Percentiles rank a stretch among this genome's conserved stretches.
Conservation (phyloP, 2,888 invertebrate species). For the Blomia tropicalis region DNA sequence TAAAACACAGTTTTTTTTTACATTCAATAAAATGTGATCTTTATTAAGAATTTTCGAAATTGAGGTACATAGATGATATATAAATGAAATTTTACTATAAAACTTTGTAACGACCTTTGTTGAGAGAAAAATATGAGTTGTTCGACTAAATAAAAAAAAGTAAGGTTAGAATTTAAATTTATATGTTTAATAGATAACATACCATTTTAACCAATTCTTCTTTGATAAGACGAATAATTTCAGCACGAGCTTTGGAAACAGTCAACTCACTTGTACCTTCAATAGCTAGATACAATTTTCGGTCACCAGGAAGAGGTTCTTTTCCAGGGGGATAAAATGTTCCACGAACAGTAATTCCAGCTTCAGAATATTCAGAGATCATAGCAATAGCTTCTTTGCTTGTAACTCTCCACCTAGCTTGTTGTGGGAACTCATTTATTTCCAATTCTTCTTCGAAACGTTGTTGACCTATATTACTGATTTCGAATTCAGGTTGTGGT, state of each 20-base stretch:
- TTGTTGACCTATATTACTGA: constrained; percentile 13
- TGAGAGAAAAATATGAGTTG: background rate
- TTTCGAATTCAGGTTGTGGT: constrained; percentile 31
- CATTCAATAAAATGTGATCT: no score
- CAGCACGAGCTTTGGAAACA: constrained; percentile 85
- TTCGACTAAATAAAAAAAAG: background rate
- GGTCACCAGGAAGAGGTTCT: constrained; percentile 60
- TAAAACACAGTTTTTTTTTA: no score
- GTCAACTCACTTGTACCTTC: constrained; percentile 93
- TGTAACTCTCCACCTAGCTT: constrained; percentile 93
- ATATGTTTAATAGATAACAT: background rate
- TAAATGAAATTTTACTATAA: background rate
- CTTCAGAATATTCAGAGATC: constrained; percentile 96
- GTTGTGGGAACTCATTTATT: constrained; percentile 99
- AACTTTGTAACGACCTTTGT: background rate
- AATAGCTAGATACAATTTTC: constrained; percentile 92
- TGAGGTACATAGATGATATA: no score
- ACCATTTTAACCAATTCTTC: constrained; percentile 78
- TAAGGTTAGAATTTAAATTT: background rate
- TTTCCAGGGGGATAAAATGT: constrained; percentile 64
- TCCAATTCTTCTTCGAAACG: constrained; percentile 98
- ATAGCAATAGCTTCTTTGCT: constrained; percentile 95
- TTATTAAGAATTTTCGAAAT: no score
- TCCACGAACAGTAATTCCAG: constrained; percentile 95
- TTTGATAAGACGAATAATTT: constrained; percentile 91